A percentile compares a stretch with the other conserved stretches of the same genome.
phyloP scores from a whole-genome alignment of 2,113 vertebrate genomes.

The Calypte anna region DNA sequence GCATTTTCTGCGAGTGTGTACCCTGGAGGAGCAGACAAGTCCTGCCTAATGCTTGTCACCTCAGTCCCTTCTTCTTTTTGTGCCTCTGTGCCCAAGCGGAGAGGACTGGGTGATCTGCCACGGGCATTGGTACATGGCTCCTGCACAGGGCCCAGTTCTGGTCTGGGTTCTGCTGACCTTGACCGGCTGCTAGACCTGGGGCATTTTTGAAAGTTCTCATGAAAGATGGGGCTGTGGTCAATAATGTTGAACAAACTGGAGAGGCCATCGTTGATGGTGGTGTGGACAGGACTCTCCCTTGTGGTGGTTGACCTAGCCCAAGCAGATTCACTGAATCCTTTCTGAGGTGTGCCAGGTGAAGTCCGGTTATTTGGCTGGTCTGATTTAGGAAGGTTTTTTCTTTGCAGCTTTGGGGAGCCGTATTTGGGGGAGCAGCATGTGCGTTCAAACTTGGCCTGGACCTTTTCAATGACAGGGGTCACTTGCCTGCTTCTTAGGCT shows the following conservation, averaged over 20 bases:
- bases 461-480: constrained; percentile 88
- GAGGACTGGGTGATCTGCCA: constrained; percentile 92
- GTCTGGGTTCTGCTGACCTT: constrained; percentile 78
- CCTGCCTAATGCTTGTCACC: constrained; percentile 85
- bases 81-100: constrained; percentile 82
- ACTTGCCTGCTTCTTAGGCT: constrained; percentile 89
- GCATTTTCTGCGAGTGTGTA: constrained; percentile 91
- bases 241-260: constrained; percentile 99
- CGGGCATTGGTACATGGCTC: constrained; percentile 80
- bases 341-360: constrained; percentile 83
- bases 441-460: constrained; percentile 95
- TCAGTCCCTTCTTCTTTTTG: constrained; percentile 88
- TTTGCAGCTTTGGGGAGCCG: constrained; percentile 94
- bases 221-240: constrained; percentile 89
- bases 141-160: constrained; percentile 74
- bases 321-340: constrained; percentile 93
- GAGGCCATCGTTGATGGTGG: constrained; percentile 95
- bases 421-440: constrained; percentile 97
- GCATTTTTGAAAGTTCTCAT: constrained; percentile 87
- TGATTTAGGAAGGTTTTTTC: constrained; percentile 81
- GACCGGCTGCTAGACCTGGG: constrained; percentile 85
- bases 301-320: constrained; percentile 98
- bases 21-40: constrained; percentile 91
- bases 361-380: constrained; percentile 78
- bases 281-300: constrained; percentile 94